Base-by-base conservation (phyloP, 2,888 invertebrate genomes). In the Zonitis immaculata region DNA sequence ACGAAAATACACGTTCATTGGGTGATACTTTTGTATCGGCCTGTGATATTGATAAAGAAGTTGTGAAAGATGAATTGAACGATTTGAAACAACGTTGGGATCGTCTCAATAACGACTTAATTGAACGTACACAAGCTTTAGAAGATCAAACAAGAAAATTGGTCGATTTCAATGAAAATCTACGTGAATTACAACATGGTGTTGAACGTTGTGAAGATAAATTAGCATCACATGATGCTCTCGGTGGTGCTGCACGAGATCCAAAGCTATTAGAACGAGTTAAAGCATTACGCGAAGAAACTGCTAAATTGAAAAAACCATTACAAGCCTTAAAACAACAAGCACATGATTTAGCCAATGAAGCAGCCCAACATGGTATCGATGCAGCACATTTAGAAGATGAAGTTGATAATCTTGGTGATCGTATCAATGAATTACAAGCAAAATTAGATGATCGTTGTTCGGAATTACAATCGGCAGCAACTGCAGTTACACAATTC, bases 31-130 rank as follows among this genome's bases (percentile, higher is more conserved):
- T 96, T 79, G 81, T 95, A 47, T 84, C 86, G 0, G 84, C 90
- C 44, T 95, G 95, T 64, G 95, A 96, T 71, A 85, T 89, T 47
- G 95, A 96, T 69, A 92, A 95, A 70, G 94, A 95, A 44, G 84
- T 89, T 1, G 90, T 97, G 1, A 87, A 91, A 70, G 85, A 84
- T 35, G 89, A 93, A 69, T 78, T 96, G 4, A 83, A 87, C 61
- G 82, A 83, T 62, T 84, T 95, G 74, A 92, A 90, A 75, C 87
- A 88, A 60, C 81, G 93, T 62, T 96, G 96, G 96, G 94, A 96
- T 68, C 85, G 85, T 66, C 80, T 97, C 7, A 94, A 94, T 75
- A 91, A 91, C 67, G 91, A 86, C 66, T 80, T 92, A 3, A 79
- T 87, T 47, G 85, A 87, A 56, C 83, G 87, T 67, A 86, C 88